Evolutionary conservation across 2,797 vertebrate species (phyloP), one percentile per base, ranked within the genome.

Genomic region (Pseudochirops corinnae): DNA sequence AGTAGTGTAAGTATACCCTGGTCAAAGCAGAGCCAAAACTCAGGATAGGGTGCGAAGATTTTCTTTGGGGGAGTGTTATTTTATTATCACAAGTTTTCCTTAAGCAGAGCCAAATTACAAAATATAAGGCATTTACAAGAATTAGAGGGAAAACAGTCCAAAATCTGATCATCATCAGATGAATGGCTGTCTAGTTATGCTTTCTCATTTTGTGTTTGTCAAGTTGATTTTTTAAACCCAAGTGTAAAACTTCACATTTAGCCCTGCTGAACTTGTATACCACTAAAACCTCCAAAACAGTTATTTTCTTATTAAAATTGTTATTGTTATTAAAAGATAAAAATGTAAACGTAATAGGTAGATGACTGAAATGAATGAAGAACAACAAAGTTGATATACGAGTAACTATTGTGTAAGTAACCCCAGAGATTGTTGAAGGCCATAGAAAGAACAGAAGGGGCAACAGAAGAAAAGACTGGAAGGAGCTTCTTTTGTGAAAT

Each of bases 21-120:
- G 94, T 93, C 94, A 94, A 94, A 94, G 95, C 31, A 96, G 95
- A 92, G 95, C 90, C 95, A 95, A 91, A 46, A 96, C 93, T 90
- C 96, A 94, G 90, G 14, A 92, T 95, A 55, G 56, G 18, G 24
- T 95, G 21, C 95, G 87, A 91, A 95, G 29, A 93, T 55, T 55
- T 6, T 82, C 91, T 21, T 92, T 95, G 56, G 55, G 55, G 55
- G 55, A 91, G 91, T 95, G n/a, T 95, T 96, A 93, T 92, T 96
- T 97, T n/a, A 67, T 82, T 24, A 46, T 39, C 67, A 60, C 31
- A 82, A 24, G 60, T 55, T 95, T 96, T 95, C 92, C 46, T 93
- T 96, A 96, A 93, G 67, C n/a, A 90, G 92, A 95, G 74, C 14
- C 39, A n/a, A 93, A 39, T 95, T 95, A 95, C n/a, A 56, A 93